Evolutionary conservation across 2,888 invertebrate species (phyloP).

Genomic region (Dasypogon diadema): DNA sequence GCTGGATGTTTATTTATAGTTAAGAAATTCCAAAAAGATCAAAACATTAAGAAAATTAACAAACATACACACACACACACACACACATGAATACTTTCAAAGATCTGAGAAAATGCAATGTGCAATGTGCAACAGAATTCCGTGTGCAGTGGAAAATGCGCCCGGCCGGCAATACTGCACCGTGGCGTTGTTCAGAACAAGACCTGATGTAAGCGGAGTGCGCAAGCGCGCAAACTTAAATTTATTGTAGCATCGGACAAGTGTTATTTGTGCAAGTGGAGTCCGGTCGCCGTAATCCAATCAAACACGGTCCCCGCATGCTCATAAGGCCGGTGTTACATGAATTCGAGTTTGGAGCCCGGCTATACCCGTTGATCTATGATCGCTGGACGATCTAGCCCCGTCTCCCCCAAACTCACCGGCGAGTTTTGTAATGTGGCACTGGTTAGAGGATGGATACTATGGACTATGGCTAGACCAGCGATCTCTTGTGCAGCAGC

Average conservation of each 20-base stretch:
- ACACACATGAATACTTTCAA: neutral
- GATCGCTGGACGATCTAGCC: neutral
- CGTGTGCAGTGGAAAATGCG: neutral
- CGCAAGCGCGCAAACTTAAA: slow-evolving; percentile 35
- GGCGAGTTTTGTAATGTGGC: neutral
- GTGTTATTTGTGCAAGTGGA: slow-evolving; percentile 49
- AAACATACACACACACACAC: neutral
- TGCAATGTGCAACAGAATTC: neutral
- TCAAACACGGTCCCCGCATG: slow-evolving; percentile 42
- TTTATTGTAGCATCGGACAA: slow-evolving; percentile 46
- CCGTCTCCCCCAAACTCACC: neutral
- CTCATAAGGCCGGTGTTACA: slow-evolving; percentile 39
- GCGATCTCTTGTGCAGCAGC: neutral
- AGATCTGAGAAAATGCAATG: neutral
- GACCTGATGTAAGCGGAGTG: slow-evolving; percentile 12
- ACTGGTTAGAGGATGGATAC: neutral
- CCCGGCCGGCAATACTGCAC: slow-evolving; percentile 23
- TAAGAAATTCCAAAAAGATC: slow-evolving; percentile 43
- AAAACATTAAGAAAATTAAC: slow-evolving; percentile 37
- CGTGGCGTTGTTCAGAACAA: slow-evolving; percentile 35
- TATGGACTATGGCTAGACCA: no score
- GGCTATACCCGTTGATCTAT: slow-evolving; percentile 34
- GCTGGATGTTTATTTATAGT: slow-evolving; percentile 41
- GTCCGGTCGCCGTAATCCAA: slow-evolving; percentile 43
- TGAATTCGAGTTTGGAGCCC: slow-evolving; percentile 1